phyloP scores from a whole-genome alignment of 2,113 vertebrate genomes.

The Orthonyx spaldingii region DNA sequence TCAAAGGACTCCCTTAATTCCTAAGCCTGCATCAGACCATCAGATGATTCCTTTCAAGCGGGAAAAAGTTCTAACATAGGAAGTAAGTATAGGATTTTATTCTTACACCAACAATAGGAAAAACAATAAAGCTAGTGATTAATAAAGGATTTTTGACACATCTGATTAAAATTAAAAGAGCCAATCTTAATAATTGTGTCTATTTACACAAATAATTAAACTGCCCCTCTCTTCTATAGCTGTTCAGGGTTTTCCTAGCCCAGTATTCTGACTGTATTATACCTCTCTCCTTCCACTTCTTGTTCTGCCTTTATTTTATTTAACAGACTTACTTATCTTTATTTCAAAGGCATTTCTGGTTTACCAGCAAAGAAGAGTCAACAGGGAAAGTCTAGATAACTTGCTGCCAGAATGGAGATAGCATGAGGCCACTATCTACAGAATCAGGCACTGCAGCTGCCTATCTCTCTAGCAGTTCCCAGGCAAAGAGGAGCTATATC shows the following conservation, averaged over 20 bases:
- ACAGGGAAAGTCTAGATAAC: neutral
- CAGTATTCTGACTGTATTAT: neutral
- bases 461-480: neutral
- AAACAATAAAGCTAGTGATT: neutral
- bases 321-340: neutral
- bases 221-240: neutral
- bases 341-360: neutral
- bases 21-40: neutral
- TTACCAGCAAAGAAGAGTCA: neutral
- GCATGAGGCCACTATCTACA: neutral
- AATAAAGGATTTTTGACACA: neutral
- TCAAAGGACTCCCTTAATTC: neutral
- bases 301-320: neutral
- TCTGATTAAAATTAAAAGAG: neutral
- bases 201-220: neutral
- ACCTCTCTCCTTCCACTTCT: neutral
- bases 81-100: neutral
- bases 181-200: neutral
- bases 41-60: neutral
- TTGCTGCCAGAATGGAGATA: neutral
- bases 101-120: neutral
- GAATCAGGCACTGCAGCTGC: neutral
- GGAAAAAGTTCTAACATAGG: neutral
- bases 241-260: neutral
- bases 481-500: neutral